A percentile compares a stretch with the other conserved stretches of the same genome.
Conservation (phyloP, 2,888 invertebrate species). For the Seira musarum region DNA sequence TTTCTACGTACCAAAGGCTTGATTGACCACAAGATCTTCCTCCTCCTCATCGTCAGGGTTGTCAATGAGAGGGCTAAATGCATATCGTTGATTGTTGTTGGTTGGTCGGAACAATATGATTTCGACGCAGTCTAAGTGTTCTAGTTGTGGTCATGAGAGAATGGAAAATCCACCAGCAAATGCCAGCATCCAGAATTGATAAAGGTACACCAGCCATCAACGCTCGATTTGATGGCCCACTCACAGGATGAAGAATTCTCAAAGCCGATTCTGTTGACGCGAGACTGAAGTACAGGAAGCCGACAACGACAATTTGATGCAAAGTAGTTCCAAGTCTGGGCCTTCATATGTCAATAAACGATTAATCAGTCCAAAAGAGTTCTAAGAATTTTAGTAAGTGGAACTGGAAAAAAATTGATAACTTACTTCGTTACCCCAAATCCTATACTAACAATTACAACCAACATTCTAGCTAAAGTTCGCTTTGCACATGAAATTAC, state of each 20-base stretch:
- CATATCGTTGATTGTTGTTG: constrained; percentile 93
- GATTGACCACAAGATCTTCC: constrained; percentile 88
- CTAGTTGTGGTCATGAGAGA: constrained; percentile 91
- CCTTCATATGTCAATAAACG: constrained; percentile 72
- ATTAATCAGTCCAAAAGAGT: neutral
- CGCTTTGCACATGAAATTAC: constrained; percentile 93
- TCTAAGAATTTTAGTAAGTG: neutral
- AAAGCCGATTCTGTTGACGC: constrained; percentile 91
- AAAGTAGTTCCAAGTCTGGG: constrained; percentile 91
- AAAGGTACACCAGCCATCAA: constrained; percentile 89
- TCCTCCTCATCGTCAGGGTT: constrained; percentile 84
- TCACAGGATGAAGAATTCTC: constrained; percentile 79
- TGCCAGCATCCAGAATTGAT: constrained; percentile 86
- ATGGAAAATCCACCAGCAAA: constrained; percentile 96
- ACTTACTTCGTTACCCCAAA: constrained; percentile 96
- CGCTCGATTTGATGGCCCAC: constrained; percentile 78
- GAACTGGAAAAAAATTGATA: neutral
- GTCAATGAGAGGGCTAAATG: constrained; percentile 93
- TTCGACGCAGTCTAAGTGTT: constrained; percentile 86
- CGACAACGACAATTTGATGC: constrained; percentile 89
- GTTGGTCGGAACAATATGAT: constrained; percentile 93
- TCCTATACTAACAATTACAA: constrained; percentile 94
- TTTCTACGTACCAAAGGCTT: constrained; percentile 80
- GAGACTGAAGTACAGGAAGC: constrained; percentile 86
- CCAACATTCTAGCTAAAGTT: constrained; percentile 92